Conservation (phyloP, 2,888 invertebrate genomes). For the Eurois occulta region DNA sequence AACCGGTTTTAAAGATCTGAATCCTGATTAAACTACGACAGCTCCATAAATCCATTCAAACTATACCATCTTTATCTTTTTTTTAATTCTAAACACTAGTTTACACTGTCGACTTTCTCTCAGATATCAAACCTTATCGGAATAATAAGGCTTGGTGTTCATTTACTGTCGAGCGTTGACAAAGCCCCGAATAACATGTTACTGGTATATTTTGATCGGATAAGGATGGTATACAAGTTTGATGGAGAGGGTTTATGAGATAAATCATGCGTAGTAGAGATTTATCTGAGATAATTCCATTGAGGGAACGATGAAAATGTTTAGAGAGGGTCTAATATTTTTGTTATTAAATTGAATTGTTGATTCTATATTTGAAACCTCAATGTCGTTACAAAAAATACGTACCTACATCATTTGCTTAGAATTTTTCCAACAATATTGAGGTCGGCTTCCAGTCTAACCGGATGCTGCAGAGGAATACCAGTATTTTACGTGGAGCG, state of each 20-base stretch:
- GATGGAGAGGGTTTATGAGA: constrained; percentile 27
- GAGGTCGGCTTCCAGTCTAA: too few relatives aligned
- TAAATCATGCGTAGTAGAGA: constrained; percentile 27
- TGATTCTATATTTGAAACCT: background rate
- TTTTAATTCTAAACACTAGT: constrained; percentile 23
- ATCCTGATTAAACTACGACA: constrained; percentile 22
- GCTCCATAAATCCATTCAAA: constrained; percentile 35
- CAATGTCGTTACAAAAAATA: too few relatives aligned
- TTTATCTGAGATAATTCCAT: constrained; percentile 24
- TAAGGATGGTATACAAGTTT: constrained; percentile 44
- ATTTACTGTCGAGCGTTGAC: constrained; percentile 63
- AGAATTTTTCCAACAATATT: too few relatives aligned
- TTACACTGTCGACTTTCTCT: constrained; percentile 61
- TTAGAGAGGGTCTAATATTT: background rate
- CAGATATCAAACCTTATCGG: constrained; percentile 53
- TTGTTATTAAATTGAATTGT: background rate
- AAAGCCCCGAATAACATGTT: constrained; percentile 47
- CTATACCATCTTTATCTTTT: constrained; percentile 25
- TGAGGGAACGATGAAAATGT: background rate
- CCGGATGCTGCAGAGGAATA: too few relatives aligned
- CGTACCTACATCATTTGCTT: too few relatives aligned
- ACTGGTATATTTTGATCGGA: constrained; percentile 57
- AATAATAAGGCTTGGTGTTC: constrained; percentile 64
- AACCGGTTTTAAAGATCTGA: constrained; percentile 41
- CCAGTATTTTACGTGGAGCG: too few relatives aligned